Conservation (phyloP, 2,113 vertebrate genomes). For the Eudyptes chrysolophus region DNA sequence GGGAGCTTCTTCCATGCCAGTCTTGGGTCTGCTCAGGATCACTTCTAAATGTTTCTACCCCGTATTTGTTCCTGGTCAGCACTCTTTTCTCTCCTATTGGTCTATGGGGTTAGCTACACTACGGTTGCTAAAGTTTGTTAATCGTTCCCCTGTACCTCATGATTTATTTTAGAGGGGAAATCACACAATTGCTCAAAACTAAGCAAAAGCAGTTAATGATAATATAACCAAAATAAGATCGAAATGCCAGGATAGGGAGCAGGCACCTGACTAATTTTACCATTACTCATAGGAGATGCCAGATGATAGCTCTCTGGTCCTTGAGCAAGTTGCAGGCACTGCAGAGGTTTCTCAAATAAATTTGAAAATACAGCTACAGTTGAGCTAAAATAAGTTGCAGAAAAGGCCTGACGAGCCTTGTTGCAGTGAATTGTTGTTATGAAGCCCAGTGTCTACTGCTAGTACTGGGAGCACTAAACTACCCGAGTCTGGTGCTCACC, state of each 20-base stretch:
- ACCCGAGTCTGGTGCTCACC: background rate
- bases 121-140: background rate
- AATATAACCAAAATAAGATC: background rate
- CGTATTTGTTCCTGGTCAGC: background rate
- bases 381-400: background rate
- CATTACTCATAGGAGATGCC: background rate
- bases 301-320: too few species aligned
- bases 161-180: background rate
- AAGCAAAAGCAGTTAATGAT: background rate
- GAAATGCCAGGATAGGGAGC: background rate
- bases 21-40: background rate
- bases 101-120: background rate
- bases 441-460: background rate
- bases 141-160: background rate
- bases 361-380: background rate
- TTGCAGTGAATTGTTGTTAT: too few species aligned
- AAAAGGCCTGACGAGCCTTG: accelerated
- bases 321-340: background rate
- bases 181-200: background rate
- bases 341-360: background rate
- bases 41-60: background rate
- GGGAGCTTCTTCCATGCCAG: background rate
- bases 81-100: background rate
- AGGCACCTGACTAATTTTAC: background rate
- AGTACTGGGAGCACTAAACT: too few species aligned